phyloP scores from a whole-genome alignment of 2,888 invertebrate species.

The Sinodicranocentrus sp. region DNA sequence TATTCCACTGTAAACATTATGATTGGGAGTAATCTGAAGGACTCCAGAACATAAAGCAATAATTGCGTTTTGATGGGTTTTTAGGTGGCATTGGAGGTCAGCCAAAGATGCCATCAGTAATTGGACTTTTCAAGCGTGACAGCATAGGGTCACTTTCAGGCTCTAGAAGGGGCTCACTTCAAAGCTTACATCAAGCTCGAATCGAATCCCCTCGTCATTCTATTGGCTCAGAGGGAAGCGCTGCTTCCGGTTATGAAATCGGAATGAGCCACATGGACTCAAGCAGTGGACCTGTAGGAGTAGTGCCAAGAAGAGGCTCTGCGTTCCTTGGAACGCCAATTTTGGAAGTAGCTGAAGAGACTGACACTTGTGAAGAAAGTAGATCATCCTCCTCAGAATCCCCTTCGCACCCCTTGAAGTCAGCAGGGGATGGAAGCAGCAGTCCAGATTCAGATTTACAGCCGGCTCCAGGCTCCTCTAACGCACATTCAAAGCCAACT shows the following conservation, averaged over 20 bases:
- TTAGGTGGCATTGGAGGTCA: slow-evolving; percentile 72
- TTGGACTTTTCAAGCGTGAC: slow-evolving; percentile 92
- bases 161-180: slow-evolving; percentile 75
- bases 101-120: slow-evolving; percentile 84
- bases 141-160: slow-evolving; percentile 86
- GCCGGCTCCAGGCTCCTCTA: slow-evolving; percentile 19
- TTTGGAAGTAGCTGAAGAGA: slow-evolving; percentile 74
- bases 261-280: slow-evolving; percentile 26
- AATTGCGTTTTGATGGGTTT: neutral
- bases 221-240: slow-evolving; percentile 73
- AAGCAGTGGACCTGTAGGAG: slow-evolving; percentile 35
- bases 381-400: slow-evolving; percentile 40
- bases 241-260: slow-evolving; percentile 63
- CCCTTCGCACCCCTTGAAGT: slow-evolving; percentile 28
- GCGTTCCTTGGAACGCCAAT: slow-evolving; percentile 71
- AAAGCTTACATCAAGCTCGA: slow-evolving; percentile 71
- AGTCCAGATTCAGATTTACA: slow-evolving; percentile 23
- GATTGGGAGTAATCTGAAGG: neutral
- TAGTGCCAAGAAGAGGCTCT: slow-evolving; percentile 72
- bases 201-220: slow-evolving; percentile 76
- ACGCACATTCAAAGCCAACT: slow-evolving; percentile 50
- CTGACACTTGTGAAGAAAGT: slow-evolving; percentile 71
- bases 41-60: neutral
- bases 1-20: neutral
- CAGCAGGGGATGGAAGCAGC: slow-evolving; percentile 30